A percentile compares a stretch with the other conserved stretches of the same genome.
Conservation (phyloP, 2,113 vertebrate species). For the Engraulis encrasicolus region DNA sequence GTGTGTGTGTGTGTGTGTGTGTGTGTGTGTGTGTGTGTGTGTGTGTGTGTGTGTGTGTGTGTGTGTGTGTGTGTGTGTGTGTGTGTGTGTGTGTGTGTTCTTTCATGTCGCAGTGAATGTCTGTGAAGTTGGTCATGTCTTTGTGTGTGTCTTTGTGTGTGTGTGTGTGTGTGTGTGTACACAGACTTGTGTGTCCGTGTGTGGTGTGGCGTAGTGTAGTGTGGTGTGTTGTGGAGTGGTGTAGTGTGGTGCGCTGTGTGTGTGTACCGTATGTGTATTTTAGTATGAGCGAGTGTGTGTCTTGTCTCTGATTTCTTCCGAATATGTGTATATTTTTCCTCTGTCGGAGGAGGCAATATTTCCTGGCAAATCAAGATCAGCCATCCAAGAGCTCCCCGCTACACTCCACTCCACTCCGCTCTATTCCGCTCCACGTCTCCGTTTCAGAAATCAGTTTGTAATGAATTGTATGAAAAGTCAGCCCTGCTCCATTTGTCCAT, state of each 20-base stretch:
- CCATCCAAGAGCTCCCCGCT: slow-evolving; percentile 46
- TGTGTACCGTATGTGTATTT: slow-evolving; percentile 38
- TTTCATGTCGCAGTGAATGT: no score
- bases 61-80: slow-evolving; percentile 61
- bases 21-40: background rate
- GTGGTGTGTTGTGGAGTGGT: no score
- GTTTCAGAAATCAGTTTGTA: slow-evolving; percentile 52
- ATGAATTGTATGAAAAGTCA: slow-evolving; percentile 58
- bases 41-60: background rate
- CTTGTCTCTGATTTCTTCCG: slow-evolving; percentile 61
- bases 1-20: slow-evolving; percentile 11
- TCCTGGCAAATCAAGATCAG: slow-evolving; percentile 66
- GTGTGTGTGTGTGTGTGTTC: slow-evolving; percentile 61
- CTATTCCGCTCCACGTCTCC: no score
- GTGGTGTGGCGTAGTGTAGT: no score
- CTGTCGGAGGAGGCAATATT: slow-evolving; percentile 66
- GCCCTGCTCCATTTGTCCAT: slow-evolving; percentile 67
- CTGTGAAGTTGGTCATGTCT: slow-evolving; percentile 64
- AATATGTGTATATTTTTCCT: slow-evolving; percentile 70
- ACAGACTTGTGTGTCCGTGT: no score
- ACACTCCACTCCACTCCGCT: no score
- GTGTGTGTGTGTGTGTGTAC: slow-evolving; percentile 63
- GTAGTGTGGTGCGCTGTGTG: no score
- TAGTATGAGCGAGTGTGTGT: slow-evolving; percentile 65
- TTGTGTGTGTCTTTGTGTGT: slow-evolving; percentile 54